Base-by-base conservation (phyloP, 53 echinoderm and acorn worm genomes). In the Temnopleurus reevesii region DNA sequence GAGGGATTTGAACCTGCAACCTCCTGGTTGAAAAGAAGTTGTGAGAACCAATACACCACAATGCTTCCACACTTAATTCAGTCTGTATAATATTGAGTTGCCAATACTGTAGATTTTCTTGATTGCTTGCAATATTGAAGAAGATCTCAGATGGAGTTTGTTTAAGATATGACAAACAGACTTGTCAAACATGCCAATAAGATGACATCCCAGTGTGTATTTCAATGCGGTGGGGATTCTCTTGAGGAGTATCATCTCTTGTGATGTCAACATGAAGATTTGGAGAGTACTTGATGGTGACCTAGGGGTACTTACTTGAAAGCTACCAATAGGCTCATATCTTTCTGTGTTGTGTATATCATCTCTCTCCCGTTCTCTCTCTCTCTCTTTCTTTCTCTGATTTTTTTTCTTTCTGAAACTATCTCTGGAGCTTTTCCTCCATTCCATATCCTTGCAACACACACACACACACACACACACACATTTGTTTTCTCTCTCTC, bases 131-230 rank as follows among this genome's bases (percentile, higher is more conserved):
- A 47, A 47, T 49, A 47, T 49, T 49, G 81, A 84, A 57, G 56
- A 57, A 58, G 59, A 59, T 59, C 44, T 85, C 44, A 59, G 31
- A 29, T 36, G 49, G 88, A 66, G 88, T 87, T 87, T 87, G 88
- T 87, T 66, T 66, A 87, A 87, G 88, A 87, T 64, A 47, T 87
- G 88, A 66, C 88, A 87, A 87, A 87, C 88, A 87, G 29, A 18
- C 45, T 35, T 45, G 71, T 66, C 88, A 51, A 66, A 66, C 65
- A 53, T 71, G 88, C 66, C 88, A 66, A 2, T 36, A 46, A 24
- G 38, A 45, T 86, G 86, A 86, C 49, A 83, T 18, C 17, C 10
- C 18, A 8, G 10, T 55, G 18, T 46, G 15, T 26, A 1, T 79
- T 17, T 79, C 79, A 15, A 0, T 49, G 46, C 23, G 46, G 46